Base-by-base conservation (phyloP, 1,140 invertebrate genomes). In the Aphelenchoides besseyi region DNA sequence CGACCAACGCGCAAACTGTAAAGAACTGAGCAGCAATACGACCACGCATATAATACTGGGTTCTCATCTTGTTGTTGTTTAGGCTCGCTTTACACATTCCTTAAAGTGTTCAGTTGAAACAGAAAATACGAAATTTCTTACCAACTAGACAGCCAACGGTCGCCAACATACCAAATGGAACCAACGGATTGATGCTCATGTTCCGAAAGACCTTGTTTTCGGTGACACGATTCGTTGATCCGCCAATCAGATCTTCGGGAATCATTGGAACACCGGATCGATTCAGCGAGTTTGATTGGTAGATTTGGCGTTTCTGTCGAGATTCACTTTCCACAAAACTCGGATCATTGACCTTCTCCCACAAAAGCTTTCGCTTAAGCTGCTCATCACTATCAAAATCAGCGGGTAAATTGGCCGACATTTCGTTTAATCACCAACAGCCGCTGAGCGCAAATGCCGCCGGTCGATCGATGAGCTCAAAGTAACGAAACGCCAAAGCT, bases 31-130 rank as follows among this genome's bases (percentile, higher is more conserved):
- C 74, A 23, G 71, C 78, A 29, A 68, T 54, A 32, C 77, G 66
- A 35, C 77, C 77, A 52, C 77, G 68, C 77, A 79, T 79, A 67
- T 74, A 79, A 9, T 78, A 48, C 53, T 79, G 77, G 41, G 77
- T 76, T 23, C 61, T 48, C 26, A 67, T 36, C 32, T 37, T 30
- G 41, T 81, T 77, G 66, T 74, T 68, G 62, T 78, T 81, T 64
- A 80, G 36, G 18, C 73, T 79, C 18, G 77, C 53, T 33, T 57
- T 68, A 33, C 69, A 69, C 73, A 79, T 79, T 55, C 78, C 77
- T 80, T 33, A 68, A 80, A 70, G 26, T n/a, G n/a, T n/a, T n/a
- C n/a, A n/a, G n/a, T n/a, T 70, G 9, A 72, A 69, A 61, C 28
- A 18, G 28, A 0, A 36, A 9, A 70, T 59, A 74, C 18, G 12